phyloP scores from a whole-genome alignment of 2,888 invertebrate species.

The Sarcophaga subvicina region DNA sequence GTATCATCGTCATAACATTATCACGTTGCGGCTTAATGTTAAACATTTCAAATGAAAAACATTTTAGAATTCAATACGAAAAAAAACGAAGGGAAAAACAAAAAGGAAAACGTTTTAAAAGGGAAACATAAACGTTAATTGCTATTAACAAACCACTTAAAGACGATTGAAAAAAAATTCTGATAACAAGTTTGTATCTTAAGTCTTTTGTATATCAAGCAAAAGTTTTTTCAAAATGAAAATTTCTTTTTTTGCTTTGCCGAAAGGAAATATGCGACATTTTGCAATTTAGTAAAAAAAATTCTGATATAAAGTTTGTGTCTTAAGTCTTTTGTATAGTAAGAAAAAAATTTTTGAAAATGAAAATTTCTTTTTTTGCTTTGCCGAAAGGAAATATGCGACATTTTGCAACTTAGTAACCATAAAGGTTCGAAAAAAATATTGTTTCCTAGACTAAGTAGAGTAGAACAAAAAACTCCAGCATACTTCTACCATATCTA shows the following conservation, averaged over 20 bases:
- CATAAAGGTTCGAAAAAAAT: background rate
- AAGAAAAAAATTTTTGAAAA: background rate
- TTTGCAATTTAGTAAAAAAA: background rate
- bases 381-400: background rate
- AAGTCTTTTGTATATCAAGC: slow-evolving; percentile 27
- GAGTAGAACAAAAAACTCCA: too few species aligned
- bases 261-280: background rate
- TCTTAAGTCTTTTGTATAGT: slow-evolving; percentile 33
- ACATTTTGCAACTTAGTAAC: background rate
- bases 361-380: background rate
- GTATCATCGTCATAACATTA: too few species aligned
- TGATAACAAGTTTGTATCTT: slow-evolving; percentile 9
- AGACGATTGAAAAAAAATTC: too few species aligned
- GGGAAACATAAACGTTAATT: background rate
- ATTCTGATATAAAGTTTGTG: slow-evolving; percentile 2
- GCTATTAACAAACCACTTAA: too few species aligned
- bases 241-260: background rate
- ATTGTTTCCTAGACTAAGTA: background rate
- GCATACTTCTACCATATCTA: too few species aligned
- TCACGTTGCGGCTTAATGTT: too few species aligned
- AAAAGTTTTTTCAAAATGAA: background rate
- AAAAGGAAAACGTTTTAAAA: background rate
- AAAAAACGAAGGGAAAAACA: too few species aligned
- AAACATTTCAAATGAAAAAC: too few species aligned
- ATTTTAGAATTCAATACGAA: too few species aligned